Conservation (phyloP, 2,113 vertebrate species). For the Aegithalos caudatus region DNA sequence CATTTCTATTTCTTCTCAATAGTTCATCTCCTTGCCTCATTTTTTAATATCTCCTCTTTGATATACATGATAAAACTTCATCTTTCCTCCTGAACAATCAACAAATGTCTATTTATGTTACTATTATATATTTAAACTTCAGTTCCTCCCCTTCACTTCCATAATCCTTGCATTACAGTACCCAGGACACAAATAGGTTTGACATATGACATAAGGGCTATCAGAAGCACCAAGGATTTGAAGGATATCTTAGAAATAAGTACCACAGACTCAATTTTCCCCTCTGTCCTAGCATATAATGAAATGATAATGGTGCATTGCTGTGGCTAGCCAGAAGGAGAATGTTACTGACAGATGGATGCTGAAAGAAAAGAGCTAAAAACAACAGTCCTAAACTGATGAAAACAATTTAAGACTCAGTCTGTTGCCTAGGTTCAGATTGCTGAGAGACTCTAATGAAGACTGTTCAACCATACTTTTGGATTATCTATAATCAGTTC, state of each 20-base stretch:
- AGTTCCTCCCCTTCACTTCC: not conserved
- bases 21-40: not conserved
- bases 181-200: not conserved
- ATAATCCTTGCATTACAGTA: not conserved
- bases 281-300: not conserved
- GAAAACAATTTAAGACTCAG: slow-evolving; percentile 19
- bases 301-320: not conserved
- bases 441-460: not conserved
- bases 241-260: not conserved
- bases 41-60: not conserved
- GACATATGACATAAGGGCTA: not conserved
- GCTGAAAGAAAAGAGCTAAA: slow-evolving; percentile 24
- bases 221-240: not conserved
- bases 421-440: not conserved
- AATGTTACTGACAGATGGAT: slow-evolving; percentile 22
- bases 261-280: not conserved
- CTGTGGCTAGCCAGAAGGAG: slow-evolving; percentile 11
- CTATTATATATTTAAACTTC: not conserved
- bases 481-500: not conserved
- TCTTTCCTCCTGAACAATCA: not conserved
- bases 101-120: not conserved
- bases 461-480: not conserved
- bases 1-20: not conserved
- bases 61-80: not conserved
- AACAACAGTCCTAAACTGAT: not conserved